Evolutionary conservation across 1,140 invertebrate species (phyloP).

Genomic region (Drosophila asahinai): DNA sequence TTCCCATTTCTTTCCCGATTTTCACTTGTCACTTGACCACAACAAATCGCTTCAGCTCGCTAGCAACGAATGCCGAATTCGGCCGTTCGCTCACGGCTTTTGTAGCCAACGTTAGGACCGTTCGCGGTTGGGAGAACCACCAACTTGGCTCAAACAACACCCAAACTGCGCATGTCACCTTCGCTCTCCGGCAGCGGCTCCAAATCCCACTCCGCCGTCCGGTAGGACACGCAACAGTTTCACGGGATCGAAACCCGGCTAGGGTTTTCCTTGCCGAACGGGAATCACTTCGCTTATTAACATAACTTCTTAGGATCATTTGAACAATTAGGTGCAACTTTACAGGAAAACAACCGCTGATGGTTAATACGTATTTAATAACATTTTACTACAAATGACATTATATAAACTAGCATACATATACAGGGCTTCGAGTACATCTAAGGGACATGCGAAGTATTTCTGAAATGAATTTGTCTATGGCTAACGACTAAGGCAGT

Average conservation of each 20-base stretch:
- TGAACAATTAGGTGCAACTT: no score
- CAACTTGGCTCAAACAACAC: constrained; percentile 1
- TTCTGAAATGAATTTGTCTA: constrained; percentile 30
- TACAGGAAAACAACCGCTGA: not conserved
- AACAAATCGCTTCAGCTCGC: constrained; percentile 44
- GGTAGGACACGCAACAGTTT: constrained; percentile 11
- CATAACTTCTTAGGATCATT: no score
- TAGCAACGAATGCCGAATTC: constrained; percentile 63
- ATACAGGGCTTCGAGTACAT: not conserved
- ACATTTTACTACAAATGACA: constrained; percentile 44
- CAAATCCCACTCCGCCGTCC: not conserved
- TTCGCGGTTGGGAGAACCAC: not conserved
- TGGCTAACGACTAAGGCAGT: constrained; percentile 36
- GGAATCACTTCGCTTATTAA: no score
- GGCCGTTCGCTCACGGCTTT: constrained; percentile 28
- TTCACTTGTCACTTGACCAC: constrained; percentile 18
- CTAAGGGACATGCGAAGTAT: constrained; percentile 22
- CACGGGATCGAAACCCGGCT: constrained; percentile 9
- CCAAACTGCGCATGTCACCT: constrained; percentile 58
- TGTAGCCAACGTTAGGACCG: constrained; percentile 44
- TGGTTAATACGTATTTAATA: constrained; percentile 43
- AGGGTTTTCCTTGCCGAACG: not conserved
- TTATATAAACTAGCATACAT: constrained; percentile 29
- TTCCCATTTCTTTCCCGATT: constrained; percentile 9
- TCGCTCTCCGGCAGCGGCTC: not conserved